Base-by-base conservation (phyloP, 2,888 invertebrate species). In the Drosophila recens region DNA sequence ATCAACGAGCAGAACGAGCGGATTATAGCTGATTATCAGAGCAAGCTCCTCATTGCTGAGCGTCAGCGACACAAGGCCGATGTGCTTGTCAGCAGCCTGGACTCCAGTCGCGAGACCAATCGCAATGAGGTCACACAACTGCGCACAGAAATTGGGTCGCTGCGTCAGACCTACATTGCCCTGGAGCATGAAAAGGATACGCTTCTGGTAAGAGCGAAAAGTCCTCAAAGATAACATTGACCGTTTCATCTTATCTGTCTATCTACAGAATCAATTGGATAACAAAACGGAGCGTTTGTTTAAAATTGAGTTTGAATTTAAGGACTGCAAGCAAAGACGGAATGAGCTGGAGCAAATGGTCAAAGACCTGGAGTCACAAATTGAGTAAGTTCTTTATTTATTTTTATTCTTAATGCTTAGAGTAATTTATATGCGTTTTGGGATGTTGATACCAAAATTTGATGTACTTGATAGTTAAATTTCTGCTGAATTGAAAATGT, bases 1-100 rank as follows among this genome's bases (percentile, higher is more conserved):
- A 93, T 96, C 53, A 96, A 97, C 87, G 94, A 96, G 83, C 96
- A 97, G 93, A 96, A 96, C 4, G 96, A 97, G 91, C 94, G 95
- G 84, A 95, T 95, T 48, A 93, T 96, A 68, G 93, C 94, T 61
- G 96, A 96, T 78, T 93, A 95, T 63, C 96, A 96, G 91, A 94
- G 94, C 90, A 95, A 96, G 91, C 91, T 96, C 40, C 87, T 94
- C 43, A 93, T 94, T 75, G 92, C 94, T 11, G 96, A 96, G 90
- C 94, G 94, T 30, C 95, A 96, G 90, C 91, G 96, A 10, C 94
- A 94, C 72, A 91, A 94, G 64, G 94, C 95, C 9, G 94, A 95
- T 90, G 94, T 94, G 56, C 94, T 94, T 34, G 93, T 94, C 70
- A 94, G 93, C 68, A 90, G 91, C 49, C 90, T 95, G 73, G 95